phyloP scores from a whole-genome alignment of 2,113 vertebrate genomes.

The Vombatus ursinus region DNA sequence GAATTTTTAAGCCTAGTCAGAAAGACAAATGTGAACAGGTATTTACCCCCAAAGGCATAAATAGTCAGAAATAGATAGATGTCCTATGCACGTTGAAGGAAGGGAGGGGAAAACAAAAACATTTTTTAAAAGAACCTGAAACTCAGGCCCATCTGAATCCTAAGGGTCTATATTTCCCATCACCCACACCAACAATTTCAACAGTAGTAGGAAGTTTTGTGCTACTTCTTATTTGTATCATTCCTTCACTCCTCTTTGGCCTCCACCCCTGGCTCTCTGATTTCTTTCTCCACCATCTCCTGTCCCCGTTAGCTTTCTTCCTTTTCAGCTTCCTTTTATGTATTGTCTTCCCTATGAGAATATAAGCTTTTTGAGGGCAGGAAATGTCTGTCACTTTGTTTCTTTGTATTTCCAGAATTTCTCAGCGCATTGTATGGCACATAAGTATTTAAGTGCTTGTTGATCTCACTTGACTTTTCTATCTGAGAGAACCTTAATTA shows the following conservation, averaged over 20 bases:
- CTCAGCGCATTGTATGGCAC: background rate
- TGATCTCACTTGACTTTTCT: background rate
- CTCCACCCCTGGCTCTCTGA: background rate
- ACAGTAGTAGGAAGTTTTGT: background rate
- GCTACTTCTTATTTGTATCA: background rate
- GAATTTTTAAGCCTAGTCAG: slow-evolving; percentile 38
- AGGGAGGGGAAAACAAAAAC: background rate
- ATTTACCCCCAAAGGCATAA: slow-evolving; percentile 45
- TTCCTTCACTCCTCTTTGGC: background rate
- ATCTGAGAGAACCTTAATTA: background rate
- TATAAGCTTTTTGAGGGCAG: background rate
- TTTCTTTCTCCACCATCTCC: background rate
- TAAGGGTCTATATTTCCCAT: background rate
- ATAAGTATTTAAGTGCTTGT: background rate
- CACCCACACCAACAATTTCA: background rate
- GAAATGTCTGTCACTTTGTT: background rate
- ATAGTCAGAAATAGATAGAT: slow-evolving; percentile 52
- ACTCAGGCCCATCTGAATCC: background rate
- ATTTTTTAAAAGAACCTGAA: background rate
- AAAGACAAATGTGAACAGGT: slow-evolving; percentile 29
- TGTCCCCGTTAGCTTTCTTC: background rate
- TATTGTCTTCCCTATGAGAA: background rate
- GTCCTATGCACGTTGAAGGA: background rate
- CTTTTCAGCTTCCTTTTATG: background rate
- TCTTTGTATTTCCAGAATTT: background rate